phyloP scores from a whole-genome alignment of 1,140 invertebrate genomes.

The Melipona quadrifasciata region DNA sequence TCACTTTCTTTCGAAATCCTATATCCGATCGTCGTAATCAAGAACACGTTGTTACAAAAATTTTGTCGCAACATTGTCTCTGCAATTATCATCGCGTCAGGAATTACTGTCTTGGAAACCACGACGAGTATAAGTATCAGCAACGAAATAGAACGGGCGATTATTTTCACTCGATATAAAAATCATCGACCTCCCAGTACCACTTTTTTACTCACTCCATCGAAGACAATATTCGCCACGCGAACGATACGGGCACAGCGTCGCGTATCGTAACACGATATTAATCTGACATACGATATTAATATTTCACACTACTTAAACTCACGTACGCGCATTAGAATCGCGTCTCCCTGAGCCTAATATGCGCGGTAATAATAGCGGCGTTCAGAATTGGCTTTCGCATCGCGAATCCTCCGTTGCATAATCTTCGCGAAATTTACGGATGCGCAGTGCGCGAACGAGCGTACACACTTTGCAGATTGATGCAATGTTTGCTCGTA shows the following conservation, averaged over 20 bases:
- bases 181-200: not conserved
- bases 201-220: not conserved
- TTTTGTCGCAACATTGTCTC: too few relatives aligned
- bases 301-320: slow-evolving; percentile 49
- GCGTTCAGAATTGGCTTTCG: too few relatives aligned
- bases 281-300: slow-evolving; percentile 37
- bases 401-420: not conserved
- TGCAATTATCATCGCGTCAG: not conserved
- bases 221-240: slow-evolving; percentile 15
- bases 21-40: too few relatives aligned
- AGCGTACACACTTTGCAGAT: not conserved
- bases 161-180: not conserved
- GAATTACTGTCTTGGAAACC: not conserved
- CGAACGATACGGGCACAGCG: slow-evolving; percentile 15
- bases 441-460: not conserved
- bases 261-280: slow-evolving; percentile 45
- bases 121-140: not conserved
- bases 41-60: too few relatives aligned
- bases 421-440: not conserved
- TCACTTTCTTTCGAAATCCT: too few relatives aligned
- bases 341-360: not conserved
- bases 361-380: not conserved
- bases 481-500: not conserved
- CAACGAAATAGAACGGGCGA: not conserved
- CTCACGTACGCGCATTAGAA: slow-evolving; percentile 23